These are phyloP conservation scores for Pterocles orientalis DNA, from an alignment of 2,113 vertebrate genomes.

Conservation along the genomic window DNA sequence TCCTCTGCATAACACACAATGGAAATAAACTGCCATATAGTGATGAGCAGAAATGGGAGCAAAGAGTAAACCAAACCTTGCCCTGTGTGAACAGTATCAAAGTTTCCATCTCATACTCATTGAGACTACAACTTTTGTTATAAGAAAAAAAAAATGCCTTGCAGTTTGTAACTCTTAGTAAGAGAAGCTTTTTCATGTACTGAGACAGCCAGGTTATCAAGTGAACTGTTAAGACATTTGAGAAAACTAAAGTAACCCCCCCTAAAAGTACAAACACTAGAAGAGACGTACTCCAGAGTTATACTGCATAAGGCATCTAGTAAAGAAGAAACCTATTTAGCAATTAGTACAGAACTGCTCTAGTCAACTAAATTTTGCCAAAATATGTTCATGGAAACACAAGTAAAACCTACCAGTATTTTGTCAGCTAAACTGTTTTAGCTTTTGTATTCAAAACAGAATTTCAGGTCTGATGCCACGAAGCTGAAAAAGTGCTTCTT, in stretches of 20 bases:
- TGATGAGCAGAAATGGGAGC: neutral
- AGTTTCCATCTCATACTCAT: neutral
- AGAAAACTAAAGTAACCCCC: neutral
- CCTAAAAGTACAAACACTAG: fast-evolving
- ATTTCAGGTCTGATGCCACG: neutral
- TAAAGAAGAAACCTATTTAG: neutral
- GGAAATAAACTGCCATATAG: neutral
- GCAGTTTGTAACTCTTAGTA: neutral
- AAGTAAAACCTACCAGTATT: neutral
- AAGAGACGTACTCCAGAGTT: neutral
- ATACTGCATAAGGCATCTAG: neutral
- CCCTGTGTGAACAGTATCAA: neutral
- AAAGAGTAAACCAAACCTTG: neutral
- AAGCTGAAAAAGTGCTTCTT: neutral
- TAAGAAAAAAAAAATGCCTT: fast-evolving
- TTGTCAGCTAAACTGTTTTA: neutral
- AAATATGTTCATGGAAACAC: neutral
- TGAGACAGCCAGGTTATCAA: neutral
- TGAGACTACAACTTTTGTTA: neutral
- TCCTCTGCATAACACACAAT: neutral
- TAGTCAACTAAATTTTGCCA: neutral
- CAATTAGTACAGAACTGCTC: neutral
- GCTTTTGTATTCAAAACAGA: neutral
- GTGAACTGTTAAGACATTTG: neutral
- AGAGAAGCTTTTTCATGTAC: neutral